Evolutionary conservation across 1,140 invertebrate species (phyloP), one percentile per base, ranked within the genome.

Genomic region (Papilio dardanus): DNA sequence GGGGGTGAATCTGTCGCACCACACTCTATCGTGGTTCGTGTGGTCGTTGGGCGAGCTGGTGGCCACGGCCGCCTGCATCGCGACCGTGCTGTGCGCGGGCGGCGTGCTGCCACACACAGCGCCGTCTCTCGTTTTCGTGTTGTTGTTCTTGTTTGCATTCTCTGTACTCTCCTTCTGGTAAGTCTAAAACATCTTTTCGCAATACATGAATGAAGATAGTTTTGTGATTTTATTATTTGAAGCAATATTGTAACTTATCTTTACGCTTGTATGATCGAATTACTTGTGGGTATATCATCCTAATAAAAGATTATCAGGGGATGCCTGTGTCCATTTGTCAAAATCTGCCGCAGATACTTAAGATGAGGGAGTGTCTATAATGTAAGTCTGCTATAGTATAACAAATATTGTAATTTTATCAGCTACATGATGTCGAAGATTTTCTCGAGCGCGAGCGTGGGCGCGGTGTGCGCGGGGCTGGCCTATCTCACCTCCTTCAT

Each of bases 341-440:
- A n/a, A n/a, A n/a, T n/a, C 33, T 35, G 33, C 5, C 5, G 33
- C 8, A 8, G 33, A 35, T 35, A 35, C 33, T 35, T 35, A 35
- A 35, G 33, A 35, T 35, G 33, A 35, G 33, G 8, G 2, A 35
- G 5, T 35, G 8, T 35, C 33, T 35, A 35, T 35, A 35, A 35
- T 42, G 40, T 14, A 42, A 14, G 3, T 42, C 40, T 42, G 8
- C 14, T 7, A 12, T n/a, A 4, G 10, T 24, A 2, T 12, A 30
- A 8, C 21, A 16, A 30, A 14, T 31, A 12, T n/a, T 1, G 71
- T 75, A 24, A 75, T 62, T 6, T 65, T 42, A 71, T 77, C 84
- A 96, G 95, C 80, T 96, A 96, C 85, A 95, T 96, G 95, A 94
- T 96, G 75, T 95, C 95, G 7, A 95, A 95, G 74, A 90, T 96